phyloP scores from a whole-genome alignment of 2,797 vertebrate genomes.

The Alcedo quadribrachys region DNA sequence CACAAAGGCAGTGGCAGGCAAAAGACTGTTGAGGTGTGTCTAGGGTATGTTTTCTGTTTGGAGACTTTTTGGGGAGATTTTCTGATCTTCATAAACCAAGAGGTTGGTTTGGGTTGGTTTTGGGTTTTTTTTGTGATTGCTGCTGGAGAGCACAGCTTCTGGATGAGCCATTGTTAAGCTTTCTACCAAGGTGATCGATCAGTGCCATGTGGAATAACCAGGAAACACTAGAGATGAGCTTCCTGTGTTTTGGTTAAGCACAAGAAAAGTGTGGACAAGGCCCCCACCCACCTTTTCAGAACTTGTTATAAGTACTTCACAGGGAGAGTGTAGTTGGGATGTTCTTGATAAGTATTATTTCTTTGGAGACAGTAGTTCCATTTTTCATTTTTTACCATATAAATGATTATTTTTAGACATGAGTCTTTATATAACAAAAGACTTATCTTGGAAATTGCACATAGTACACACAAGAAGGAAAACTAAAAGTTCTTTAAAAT shows the following conservation, averaged over 20 bases:
- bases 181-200: neutral
- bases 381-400: neutral
- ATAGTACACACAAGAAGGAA: neutral
- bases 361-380: neutral
- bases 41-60: neutral
- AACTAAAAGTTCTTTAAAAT: neutral
- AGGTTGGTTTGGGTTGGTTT: neutral
- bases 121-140: neutral
- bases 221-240: neutral
- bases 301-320: neutral
- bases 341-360: neutral
- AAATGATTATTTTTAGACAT: neutral
- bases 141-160: neutral
- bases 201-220: neutral
- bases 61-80: neutral
- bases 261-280: neutral
- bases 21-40: neutral
- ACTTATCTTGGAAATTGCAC: accelerated
- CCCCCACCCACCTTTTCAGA: neutral
- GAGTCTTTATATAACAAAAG: neutral
- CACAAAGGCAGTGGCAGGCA: neutral
- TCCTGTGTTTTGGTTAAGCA: neutral
- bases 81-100: neutral
- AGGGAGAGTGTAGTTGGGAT: neutral
- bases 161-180: neutral